Percentiles rank a stretch among this genome's conserved stretches.
Evolutionary conservation across 2,113 vertebrate genomes (phyloP).

Genomic region (Cercopithecus mona): DNA sequence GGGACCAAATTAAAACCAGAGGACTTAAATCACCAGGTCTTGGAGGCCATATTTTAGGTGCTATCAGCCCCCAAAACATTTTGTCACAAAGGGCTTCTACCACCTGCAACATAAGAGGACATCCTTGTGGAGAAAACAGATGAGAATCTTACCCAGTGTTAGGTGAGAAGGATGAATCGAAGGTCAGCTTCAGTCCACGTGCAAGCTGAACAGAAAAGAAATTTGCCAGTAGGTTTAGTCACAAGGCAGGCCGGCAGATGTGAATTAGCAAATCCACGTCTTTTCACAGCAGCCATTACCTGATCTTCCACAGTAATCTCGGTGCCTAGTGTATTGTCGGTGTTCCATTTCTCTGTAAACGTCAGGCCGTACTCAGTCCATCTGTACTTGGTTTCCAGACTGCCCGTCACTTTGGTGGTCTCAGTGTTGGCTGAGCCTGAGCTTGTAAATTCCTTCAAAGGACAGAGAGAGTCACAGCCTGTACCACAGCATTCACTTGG

Average conservation of each 20-base stretch:
- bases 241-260: rapidly evolving
- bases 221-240: constrained; percentile 65
- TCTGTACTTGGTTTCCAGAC: constrained; percentile 97
- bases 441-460: constrained; percentile 95
- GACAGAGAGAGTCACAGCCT: background rate
- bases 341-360: constrained; percentile 99
- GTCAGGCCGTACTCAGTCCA: constrained; percentile 96
- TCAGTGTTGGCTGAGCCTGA: constrained; percentile 96
- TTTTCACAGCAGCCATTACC: constrained; percentile 76
- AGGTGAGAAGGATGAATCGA: constrained; percentile 97
- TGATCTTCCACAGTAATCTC: constrained; percentile 96
- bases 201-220: constrained; percentile 88
- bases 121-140: constrained; percentile 9
- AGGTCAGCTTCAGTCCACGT: constrained; percentile 95
- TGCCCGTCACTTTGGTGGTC: constrained; percentile 95
- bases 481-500: background rate
- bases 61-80: background rate
- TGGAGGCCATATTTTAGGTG: background rate
- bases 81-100: background rate
- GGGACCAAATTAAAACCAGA: background rate
- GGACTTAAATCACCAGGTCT: background rate
- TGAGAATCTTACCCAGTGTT: constrained; percentile 94
- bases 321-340: constrained; percentile 96
- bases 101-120: background rate
- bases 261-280: background rate